phyloP scores from a whole-genome alignment of 2,888 invertebrate species.

The Hesperia comma region DNA sequence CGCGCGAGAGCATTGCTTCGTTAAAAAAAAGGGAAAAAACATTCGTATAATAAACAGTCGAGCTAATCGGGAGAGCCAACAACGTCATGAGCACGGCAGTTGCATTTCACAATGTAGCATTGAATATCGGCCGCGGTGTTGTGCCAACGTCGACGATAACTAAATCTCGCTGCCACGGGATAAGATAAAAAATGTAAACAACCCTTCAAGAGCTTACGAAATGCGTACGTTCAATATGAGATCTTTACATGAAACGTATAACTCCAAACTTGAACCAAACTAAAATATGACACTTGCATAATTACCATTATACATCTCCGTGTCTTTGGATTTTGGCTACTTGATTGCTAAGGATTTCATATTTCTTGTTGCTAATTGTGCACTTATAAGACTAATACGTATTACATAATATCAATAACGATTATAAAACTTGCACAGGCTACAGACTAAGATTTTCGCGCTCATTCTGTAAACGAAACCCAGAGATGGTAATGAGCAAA shows the following conservation, averaged over 20 bases:
- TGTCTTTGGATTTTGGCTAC: too few species aligned
- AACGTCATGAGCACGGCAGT: conserved; percentile 72
- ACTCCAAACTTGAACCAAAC: not conserved
- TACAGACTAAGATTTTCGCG: too few species aligned
- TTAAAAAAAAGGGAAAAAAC: conserved; percentile 42
- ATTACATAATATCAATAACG: too few species aligned
- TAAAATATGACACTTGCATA: too few species aligned
- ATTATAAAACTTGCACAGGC: too few species aligned
- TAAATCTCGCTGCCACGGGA: conserved; percentile 24
- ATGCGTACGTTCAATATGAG: not conserved
- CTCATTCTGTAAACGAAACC: too few species aligned
- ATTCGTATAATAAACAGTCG: conserved; percentile 16
- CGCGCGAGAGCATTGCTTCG: conserved; percentile 75
- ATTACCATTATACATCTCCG: too few species aligned
- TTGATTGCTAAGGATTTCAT: too few species aligned
- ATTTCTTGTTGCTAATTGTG: too few species aligned
- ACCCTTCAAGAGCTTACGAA: conserved; percentile 26
- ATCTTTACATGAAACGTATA: not conserved
- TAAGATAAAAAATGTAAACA: conserved; percentile 32
- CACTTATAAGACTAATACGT: too few species aligned
- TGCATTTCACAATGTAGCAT: conserved; percentile 56
- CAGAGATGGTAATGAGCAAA: too few species aligned
- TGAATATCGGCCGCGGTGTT: conserved; percentile 75
- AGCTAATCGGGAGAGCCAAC: conserved; percentile 45
- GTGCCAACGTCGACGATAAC: conserved; percentile 50